Base-by-base conservation (phyloP, 2,797 vertebrate genomes). In the Sebastes matsubarae region DNA sequence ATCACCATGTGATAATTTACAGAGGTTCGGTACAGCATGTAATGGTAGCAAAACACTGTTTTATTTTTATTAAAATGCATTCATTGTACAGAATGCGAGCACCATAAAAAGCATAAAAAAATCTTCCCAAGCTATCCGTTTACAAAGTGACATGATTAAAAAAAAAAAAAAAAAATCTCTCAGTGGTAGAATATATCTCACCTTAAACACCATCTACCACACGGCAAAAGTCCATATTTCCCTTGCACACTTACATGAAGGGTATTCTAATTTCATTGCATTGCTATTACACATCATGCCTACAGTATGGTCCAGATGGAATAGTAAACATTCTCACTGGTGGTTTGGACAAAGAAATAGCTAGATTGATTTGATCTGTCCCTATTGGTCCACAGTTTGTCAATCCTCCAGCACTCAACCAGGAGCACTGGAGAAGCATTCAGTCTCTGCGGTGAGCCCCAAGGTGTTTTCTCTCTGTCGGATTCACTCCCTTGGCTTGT, bases 401-500 rank as follows among this genome's bases (percentile, higher is more conserved):
- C 7, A 42, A 27, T 80, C 57, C 52, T 60, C 79, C 77, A 81
- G 70, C 50, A 11, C 87, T 91, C 79, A 10, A 70, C 92, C 87
- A 85, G 90, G 89, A 93, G 89, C 85, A 14, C 76, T 13, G 67
- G 75, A 74, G 70, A 79, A 77, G 81, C 82, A 80, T 84, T 90
- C 82, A 81, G 72, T 89, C 75, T 77, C 78, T 85, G 75, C 36
- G 68, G 79, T 85, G 88, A 88, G 84, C 80, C 66, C 50, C 1
- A 65, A 74, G 69, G 8, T 68, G 24, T 64, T 34, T 55, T 27
- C 38, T 78, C 27, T 20, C 58, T 61, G 20, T 14, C 16, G n/a
- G 69, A 66, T 68, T 93, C 61, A 92, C 85, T 86, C 46, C 79
- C 60, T 93, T 54, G 84, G 82, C 72, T 86, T 94, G 69, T 73